phyloP scores from a whole-genome alignment of 2,797 vertebrate species.

The Anisognathus igniventris region DNA sequence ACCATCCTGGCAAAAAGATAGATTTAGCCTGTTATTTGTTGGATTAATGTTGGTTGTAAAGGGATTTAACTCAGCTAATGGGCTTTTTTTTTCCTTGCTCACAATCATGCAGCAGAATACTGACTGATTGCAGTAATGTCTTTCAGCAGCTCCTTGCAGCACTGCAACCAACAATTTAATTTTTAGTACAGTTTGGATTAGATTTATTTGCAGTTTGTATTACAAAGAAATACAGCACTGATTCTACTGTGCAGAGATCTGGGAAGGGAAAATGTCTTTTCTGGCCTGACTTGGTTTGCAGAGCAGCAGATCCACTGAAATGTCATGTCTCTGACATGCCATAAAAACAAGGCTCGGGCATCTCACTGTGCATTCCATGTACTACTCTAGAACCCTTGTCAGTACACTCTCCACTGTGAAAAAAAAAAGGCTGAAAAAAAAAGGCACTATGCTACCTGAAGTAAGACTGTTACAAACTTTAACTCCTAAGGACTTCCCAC shows the following conservation, averaged over 20 bases:
- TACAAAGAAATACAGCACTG: not conserved
- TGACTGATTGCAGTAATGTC: not conserved
- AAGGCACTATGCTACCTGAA: rapidly evolving
- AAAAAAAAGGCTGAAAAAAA: not conserved
- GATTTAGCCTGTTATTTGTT: not conserved
- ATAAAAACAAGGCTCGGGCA: not conserved
- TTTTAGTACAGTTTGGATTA: not conserved
- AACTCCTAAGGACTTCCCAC: not conserved
- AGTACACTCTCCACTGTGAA: not conserved
- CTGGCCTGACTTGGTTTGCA: not conserved
- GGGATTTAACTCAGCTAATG: not conserved
- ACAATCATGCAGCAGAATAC: not conserved
- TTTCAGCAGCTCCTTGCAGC: not conserved
- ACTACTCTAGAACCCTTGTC: not conserved
- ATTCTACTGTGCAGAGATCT: not conserved
- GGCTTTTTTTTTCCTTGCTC: not conserved
- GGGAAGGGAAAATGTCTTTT: not conserved
- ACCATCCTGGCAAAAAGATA: not conserved
- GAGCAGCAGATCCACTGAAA: not conserved
- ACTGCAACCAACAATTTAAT: not conserved
- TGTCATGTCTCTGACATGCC: not conserved
- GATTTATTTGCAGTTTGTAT: not conserved
- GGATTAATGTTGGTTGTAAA: not conserved
- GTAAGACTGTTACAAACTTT: not conserved
- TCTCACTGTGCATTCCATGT: not conserved